phyloP scores from a whole-genome alignment of 2,113 vertebrate species.

The Aphelocoma coerulescens region DNA sequence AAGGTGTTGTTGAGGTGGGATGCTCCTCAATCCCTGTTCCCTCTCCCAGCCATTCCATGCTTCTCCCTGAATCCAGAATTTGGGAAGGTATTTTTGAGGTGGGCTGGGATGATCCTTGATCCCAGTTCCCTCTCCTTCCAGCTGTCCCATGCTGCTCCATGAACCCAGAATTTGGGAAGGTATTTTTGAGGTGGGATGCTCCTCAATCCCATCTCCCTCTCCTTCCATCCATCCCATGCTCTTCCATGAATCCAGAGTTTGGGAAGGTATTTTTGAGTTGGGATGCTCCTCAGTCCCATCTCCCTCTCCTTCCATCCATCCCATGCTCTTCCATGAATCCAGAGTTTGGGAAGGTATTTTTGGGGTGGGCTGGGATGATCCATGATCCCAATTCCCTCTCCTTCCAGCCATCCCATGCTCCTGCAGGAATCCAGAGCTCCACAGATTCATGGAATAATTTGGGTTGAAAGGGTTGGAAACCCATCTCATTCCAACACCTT shows the following conservation, averaged over 20 bases:
- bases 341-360: neutral
- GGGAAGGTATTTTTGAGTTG: too few relatives aligned
- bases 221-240: fast-evolving
- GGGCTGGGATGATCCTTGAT: neutral
- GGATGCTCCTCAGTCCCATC: neutral
- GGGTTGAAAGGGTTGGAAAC: neutral
- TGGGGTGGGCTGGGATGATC: neutral
- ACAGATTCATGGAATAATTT: neutral
- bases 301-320: neutral
- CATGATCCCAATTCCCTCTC: neutral
- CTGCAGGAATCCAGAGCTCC: neutral
- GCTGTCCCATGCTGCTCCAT: neutral
- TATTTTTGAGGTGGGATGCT: too few relatives aligned
- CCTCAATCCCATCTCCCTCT: too few relatives aligned
- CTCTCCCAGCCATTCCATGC: neutral
- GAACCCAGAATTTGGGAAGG: too few relatives aligned
- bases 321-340: neutral
- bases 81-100: neutral
- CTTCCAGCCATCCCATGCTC: fast-evolving
- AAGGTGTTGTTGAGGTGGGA: too few relatives aligned
- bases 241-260: neutral
- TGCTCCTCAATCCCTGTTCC: too few relatives aligned
- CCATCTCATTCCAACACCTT: neutral
- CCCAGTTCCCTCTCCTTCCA: neutral
- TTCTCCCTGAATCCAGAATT: neutral